Base-by-base conservation (phyloP, 1,140 invertebrate genomes). In the Chlorops oryzae region DNA sequence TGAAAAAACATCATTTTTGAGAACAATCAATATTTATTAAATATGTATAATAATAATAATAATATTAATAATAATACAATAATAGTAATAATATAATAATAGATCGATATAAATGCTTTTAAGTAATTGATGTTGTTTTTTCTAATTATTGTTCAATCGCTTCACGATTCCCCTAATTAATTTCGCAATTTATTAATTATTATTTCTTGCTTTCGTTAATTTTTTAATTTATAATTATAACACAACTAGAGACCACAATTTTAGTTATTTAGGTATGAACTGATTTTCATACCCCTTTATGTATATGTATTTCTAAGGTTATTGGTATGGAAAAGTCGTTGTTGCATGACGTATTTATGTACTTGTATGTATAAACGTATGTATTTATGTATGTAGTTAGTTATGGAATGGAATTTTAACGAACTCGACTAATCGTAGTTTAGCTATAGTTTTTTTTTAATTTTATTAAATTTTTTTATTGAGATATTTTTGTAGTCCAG, bases 211-310 rank as follows among this genome's bases (percentile, higher is more conserved):
- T 65, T 61, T 50, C 51, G 58, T 66, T 62, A 61, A 62, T 61
- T 58, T 56, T 62, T 59, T 66, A 66, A 62, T 66, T 66, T 62
- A 62, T 21, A 28, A 59, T 66, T 63, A 58, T 66, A 66, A 65
- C 62, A 65, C 63, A 65, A 65, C 63, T 65, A 65, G 24, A 44
- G 32, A 39, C 27, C 40, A 28, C 40, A 28, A 23, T 47, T 38
- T 24, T 47, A 22, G 43, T 45, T 34, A 23, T 41, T 23, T n/a
- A n/a, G n/a, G n/a, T n/a, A n/a, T n/a, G n/a, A n/a, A n/a, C n/a
- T n/a, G n/a, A n/a, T n/a, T n/a, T n/a, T n/a, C n/a, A n/a, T n/a
- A n/a, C n/a, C n/a, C n/a, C n/a, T n/a, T n/a, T n/a, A n/a, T n/a
- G n/a, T n/a, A n/a, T n/a, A n/a, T n/a, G 21, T 5, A 38, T 20